A percentile compares a stretch with the other conserved stretches of the same genome.
Evolutionary conservation across 2,888 invertebrate species (phyloP).

Genomic region (Folsomia manolachei): DNA sequence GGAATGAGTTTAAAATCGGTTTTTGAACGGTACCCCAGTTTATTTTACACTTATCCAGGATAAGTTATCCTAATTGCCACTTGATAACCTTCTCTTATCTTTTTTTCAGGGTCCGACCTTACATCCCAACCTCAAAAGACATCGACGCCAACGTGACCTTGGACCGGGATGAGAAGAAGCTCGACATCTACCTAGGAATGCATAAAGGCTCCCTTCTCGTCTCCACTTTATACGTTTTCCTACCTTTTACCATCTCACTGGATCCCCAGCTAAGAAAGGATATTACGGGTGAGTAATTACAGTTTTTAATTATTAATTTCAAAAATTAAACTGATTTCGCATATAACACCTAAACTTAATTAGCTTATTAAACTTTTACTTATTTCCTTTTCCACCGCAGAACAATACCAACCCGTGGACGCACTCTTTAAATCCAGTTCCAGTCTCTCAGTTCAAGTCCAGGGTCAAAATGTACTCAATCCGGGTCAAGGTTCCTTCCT

Average conservation of each 20-base stretch:
- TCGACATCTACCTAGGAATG: slow-evolving; percentile 87
- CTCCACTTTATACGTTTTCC: slow-evolving; percentile 86
- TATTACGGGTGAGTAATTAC: slow-evolving; percentile 71
- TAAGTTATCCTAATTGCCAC: neutral
- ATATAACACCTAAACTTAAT: neutral
- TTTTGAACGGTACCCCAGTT: slow-evolving; percentile 76
- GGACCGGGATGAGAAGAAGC: slow-evolving; percentile 90
- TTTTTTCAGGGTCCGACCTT: slow-evolving; percentile 68
- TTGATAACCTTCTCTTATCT: neutral
- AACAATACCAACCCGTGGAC: slow-evolving; percentile 50
- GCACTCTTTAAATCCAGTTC: slow-evolving; percentile 45
- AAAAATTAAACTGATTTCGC: neutral
- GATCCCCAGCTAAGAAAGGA: slow-evolving; percentile 97
- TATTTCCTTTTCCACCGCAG: slow-evolving; percentile 32
- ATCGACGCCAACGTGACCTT: slow-evolving; percentile 84
- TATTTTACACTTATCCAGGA: slow-evolving; percentile 6
- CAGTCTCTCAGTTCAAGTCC: slow-evolving; percentile 27
- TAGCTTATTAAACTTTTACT: slow-evolving; percentile 12
- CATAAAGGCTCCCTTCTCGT: slow-evolving; percentile 78
- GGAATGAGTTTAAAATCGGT: slow-evolving; percentile 79
- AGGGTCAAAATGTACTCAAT: too few relatives aligned
- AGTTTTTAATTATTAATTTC: neutral
- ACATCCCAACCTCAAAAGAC: slow-evolving; percentile 79
- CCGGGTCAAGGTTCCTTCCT: slow-evolving; percentile 10
- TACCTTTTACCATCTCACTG: slow-evolving; percentile 96